phyloP scores from a whole-genome alignment of 92 coral and sea anemone species.

The Epizoanthus stellaris region DNA sequence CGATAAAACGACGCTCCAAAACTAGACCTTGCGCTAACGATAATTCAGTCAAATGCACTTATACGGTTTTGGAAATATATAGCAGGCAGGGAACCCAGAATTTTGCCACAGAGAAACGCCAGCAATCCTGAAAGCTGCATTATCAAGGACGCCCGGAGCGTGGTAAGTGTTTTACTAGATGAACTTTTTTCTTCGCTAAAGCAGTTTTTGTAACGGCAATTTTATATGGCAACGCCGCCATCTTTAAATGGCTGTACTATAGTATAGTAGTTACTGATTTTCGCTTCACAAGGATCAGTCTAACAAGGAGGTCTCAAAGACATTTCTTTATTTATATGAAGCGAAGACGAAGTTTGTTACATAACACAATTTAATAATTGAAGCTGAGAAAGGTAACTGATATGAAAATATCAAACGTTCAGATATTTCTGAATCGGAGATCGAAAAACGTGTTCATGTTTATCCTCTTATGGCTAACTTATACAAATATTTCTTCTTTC shows the following conservation, averaged over 20 bases:
- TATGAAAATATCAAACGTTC: not conserved
- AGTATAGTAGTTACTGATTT: too few relatives aligned
- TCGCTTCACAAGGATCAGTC: not conserved
- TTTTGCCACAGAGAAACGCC: slow-evolving; percentile 1
- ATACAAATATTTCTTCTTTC: not conserved
- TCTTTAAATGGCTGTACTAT: not conserved
- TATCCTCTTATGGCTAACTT: not conserved
- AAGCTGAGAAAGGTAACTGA: not conserved
- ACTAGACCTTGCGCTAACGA: not conserved
- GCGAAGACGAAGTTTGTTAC: slow-evolving; percentile 1
- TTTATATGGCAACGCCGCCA: slow-evolving; percentile 3
- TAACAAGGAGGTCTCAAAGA: not conserved
- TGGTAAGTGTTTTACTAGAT: slow-evolving; percentile 18
- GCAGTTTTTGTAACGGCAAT: slow-evolving; percentile 2
- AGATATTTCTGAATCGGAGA: not conserved
- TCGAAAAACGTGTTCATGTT: not conserved
- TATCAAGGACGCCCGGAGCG: not conserved
- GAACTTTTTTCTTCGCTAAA: slow-evolving; percentile 9
- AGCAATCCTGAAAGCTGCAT: not conserved
- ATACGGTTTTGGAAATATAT: not conserved
- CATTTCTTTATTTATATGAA: not conserved
- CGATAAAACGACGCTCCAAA: not conserved
- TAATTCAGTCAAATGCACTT: not conserved
- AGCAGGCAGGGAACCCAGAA: not conserved
- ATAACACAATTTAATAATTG: not conserved